Base-by-base conservation (phyloP, 2,888 invertebrate species). In the Anagyrus pseudococci region DNA sequence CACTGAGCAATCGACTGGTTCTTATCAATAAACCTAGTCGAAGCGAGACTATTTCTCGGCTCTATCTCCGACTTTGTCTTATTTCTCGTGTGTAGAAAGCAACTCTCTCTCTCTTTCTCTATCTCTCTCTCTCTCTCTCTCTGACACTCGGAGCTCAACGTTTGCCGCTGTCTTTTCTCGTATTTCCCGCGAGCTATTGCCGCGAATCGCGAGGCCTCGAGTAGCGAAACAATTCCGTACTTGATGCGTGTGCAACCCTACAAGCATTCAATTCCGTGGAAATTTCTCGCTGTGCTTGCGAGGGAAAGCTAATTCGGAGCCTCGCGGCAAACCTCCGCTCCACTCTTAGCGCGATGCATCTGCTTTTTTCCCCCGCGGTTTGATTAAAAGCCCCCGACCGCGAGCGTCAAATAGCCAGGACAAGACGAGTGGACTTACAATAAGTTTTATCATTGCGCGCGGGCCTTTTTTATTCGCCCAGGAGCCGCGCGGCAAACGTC, bases 251-350 rank as follows among this genome's bases (percentile, higher is more conserved):
- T 46, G 23, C 10, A 19, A 37, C 53, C 3, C 13, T 67, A 70
- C 68, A 44, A 64, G 70, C 73, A 70, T 75, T 75, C 72, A 73
- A 75, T 74, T 72, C 70, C 66, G 62, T 52, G 68, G 70, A 73
- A 52, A 70, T 71, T 71, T 70, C 19, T 55, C 22, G 7, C 2
- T 29, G 7, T 26, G 20, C 41, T 23, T 29, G 17, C 2, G 25
- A 6, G 26, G 29, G 17, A 33, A 6, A 13, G 13, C 6, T 8
- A 13, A 8, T 6, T 13, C 33, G 6, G 6, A 33, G 33, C 33
- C 13, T 8, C 33, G 33, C 8, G 6, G 33, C 33, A 33, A 13
- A 8, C 8, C 33, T 8, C 8, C 8, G 41, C 41, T 41, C 41
- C 8, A 33, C 33, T 33, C 6, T 33, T 33, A 33, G 33, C 33